Evolutionary conservation across 2,888 invertebrate species (phyloP).

Genomic region (Anoplius nigerrimus): DNA sequence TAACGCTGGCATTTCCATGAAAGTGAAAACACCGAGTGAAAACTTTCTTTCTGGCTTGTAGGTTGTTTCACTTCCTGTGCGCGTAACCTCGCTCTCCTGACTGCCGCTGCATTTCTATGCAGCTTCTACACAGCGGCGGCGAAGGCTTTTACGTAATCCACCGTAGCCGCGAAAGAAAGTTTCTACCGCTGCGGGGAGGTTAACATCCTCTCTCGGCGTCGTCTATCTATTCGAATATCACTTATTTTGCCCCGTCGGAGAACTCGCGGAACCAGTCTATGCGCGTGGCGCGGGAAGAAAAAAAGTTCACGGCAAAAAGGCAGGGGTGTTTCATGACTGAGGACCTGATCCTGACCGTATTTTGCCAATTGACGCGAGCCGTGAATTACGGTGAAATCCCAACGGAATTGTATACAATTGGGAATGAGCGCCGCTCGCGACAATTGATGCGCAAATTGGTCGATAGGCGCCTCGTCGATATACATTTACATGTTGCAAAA

Average conservation of each 20-base stretch:
- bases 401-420: too few relatives aligned
- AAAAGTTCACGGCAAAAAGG: not conserved
- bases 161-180: conserved; percentile 71
- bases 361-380: not conserved
- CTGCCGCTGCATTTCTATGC: conserved; percentile 69
- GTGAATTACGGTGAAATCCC: not conserved
- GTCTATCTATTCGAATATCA: conserved; percentile 53
- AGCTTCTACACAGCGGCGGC: conserved; percentile 56
- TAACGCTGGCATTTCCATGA: conserved; percentile 70
- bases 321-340: not conserved
- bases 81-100: conserved; percentile 68
- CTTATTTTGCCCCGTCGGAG: conserved; percentile 42
- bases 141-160: conserved; percentile 70
- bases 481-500: too few relatives aligned
- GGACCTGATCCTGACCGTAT: not conserved
- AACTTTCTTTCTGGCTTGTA: conserved; percentile 73
- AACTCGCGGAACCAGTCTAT: not conserved
- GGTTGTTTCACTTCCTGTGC: conserved; percentile 74
- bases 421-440: too few relatives aligned
- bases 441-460: too few relatives aligned
- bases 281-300: not conserved
- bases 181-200: conserved; percentile 68
- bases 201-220: conserved; percentile 67
- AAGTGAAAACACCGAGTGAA: conserved; percentile 74
- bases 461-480: too few relatives aligned